Conservation (phyloP, 2,797 vertebrate genomes). For the Myioborus melanocephalus region DNA sequence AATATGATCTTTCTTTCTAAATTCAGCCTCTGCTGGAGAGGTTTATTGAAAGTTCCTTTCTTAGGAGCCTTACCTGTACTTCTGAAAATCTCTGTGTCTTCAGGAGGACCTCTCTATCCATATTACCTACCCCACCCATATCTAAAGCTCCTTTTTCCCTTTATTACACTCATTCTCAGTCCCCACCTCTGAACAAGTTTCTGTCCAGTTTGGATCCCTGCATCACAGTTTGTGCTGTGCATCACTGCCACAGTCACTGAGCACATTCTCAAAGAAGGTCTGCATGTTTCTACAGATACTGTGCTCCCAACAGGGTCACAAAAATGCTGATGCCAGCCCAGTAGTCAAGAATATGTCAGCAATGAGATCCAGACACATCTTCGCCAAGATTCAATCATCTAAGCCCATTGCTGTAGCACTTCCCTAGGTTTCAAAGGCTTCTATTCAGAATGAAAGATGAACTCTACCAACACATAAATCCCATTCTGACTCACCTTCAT, state of each 20-base stretch:
- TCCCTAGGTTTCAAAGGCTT: background rate
- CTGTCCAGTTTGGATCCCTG: background rate
- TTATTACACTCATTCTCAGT: background rate
- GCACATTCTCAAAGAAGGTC: background rate
- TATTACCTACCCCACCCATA: background rate
- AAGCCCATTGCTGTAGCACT: background rate
- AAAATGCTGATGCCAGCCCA: background rate
- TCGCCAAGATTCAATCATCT: background rate
- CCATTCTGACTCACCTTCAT: conserved; percentile 81
- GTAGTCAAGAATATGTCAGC: background rate
- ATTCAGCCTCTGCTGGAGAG: background rate
- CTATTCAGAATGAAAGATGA: background rate
- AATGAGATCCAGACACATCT: background rate
- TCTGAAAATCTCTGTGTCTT: background rate
- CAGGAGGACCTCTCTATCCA: background rate
- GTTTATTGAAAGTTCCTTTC: background rate
- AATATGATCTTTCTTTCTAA: background rate
- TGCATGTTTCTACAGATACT: background rate
- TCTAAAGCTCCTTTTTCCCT: background rate
- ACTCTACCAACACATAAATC: background rate
- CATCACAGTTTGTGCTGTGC: background rate
- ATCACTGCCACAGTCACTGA: background rate
- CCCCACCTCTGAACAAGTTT: background rate
- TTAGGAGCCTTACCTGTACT: background rate
- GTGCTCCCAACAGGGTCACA: background rate